These are phyloP conservation scores for Balaeniceps rex DNA, from an alignment of 2,113 vertebrate genomes.

Conservation along the genomic window DNA sequence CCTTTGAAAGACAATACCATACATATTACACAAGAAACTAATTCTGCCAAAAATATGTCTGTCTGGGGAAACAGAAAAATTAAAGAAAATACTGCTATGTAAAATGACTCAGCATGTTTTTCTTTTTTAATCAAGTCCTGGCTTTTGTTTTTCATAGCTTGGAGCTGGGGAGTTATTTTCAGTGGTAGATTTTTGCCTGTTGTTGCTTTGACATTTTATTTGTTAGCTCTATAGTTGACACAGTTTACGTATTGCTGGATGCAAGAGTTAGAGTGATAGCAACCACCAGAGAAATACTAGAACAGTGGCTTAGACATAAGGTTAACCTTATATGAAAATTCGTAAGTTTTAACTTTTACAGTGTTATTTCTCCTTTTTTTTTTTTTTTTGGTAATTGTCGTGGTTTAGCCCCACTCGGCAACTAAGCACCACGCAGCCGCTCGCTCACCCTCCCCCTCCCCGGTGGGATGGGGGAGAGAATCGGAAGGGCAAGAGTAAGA, in stretches of 20 bases:
- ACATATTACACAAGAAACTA: background rate
- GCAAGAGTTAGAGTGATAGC: background rate
- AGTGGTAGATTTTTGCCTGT: background rate
- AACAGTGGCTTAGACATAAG: background rate
- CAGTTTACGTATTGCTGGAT: background rate
- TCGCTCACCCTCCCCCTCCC: too few species aligned
- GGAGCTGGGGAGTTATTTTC: background rate
- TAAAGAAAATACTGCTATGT: background rate
- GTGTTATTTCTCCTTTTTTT: background rate
- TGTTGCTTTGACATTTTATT: background rate
- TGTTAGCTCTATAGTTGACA: background rate
- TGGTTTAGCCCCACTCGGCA: too few species aligned
- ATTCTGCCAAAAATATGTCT: background rate
- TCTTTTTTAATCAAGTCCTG: background rate
- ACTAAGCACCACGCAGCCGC: too few species aligned
- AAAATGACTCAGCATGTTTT: background rate
- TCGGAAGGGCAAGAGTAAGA: too few species aligned
- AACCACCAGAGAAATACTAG: background rate
- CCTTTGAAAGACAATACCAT: background rate
- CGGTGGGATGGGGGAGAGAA: too few species aligned
- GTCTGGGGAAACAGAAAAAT: background rate
- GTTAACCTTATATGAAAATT: slow-evolving; percentile 14
- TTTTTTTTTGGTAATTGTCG: too few species aligned
- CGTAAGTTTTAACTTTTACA: slow-evolving; percentile 24
- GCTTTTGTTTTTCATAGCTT: background rate